Base-by-base conservation (phyloP, 1,140 invertebrate species). In the Papilio machaon region DNA sequence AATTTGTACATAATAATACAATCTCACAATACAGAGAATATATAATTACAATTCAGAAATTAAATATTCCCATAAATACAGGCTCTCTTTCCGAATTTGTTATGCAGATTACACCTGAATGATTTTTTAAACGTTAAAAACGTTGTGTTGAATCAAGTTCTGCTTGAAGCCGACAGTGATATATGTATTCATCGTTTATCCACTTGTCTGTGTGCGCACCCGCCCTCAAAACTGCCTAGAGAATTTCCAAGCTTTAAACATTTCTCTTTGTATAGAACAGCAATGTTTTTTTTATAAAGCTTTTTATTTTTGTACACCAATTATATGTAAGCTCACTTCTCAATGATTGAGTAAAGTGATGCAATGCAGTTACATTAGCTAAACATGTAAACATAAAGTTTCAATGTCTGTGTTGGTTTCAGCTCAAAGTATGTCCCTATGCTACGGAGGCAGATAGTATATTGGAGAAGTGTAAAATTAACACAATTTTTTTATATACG, bases 111-210 rank as follows among this genome's bases (percentile, higher is more conserved):
- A 38, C 4, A 70, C 13, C 30, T 30, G 64, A 35, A 35, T 70
- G 64, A 30, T 70, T 70, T 70, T 19, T 70, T 70, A 70, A 35
- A 70, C 64, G 23, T 67, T 67, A 67, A 67, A 67, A 75, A 52
- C 73, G 30, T 47, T 52, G n/a, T 52, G 74, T 30, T 30, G 74
- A 84, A 76, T 76, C 74, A 76, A 52, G 54, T 76, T 76, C 74
- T 11, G 74, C 49, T 49, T 35, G 86, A 88, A 58, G 86, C 81
- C 85, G 91, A 93, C 91, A 90, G 82, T 90, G 91, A 93, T 90
- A 87, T 91, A 92, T 91, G 91, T 91, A 90, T 58, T 78, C 76
- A 43, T 88, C 89, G 91, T 91, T 92, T 91, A 90, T 90, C 87
- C 85, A 83, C 81, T 86, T 85, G 82, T 88, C 84, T 85, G 86